Base-by-base conservation (phyloP, 1,140 invertebrate species). In the Sminthurinus signatus region DNA sequence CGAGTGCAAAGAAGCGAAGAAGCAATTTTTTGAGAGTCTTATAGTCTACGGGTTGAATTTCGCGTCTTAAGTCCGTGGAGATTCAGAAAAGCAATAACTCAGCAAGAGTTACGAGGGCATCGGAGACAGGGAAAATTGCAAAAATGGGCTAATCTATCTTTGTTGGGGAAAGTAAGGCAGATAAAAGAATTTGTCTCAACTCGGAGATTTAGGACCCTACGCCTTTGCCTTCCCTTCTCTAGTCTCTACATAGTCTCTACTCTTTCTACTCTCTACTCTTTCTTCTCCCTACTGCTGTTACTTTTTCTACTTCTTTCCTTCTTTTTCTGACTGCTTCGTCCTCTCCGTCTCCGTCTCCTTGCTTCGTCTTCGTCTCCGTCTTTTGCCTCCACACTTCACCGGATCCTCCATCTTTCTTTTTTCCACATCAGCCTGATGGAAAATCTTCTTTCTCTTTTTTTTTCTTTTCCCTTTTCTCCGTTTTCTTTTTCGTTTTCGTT, bases 71-170 rank as follows among this genome's bases (percentile, higher is more conserved):
- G 72, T 73, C 65, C 72, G 66, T 65, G 67, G 73, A 73, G 73
- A 73, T 71, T 73, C 71, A 67, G 64, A 61, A 67, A 65, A 52
- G 61, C 69, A 48, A 73, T 74, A 72, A 73, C 62, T 72, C 72
- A 71, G 60, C 28, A 63, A 72, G 71, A 73, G 60, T 73, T 72
- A 73, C 70, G 65, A 72, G 60, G 65, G 66, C 64, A 68, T 60
- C 62, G 64, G 62, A 70, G 72, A 73, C 72, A 73, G 71, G 68
- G 70, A 72, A 73, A 73, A 71, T 73, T 73, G 72, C 72, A 73
- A 73, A 70, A 73, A 73, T 73, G 72, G 72, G 72, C 71, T 73
- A 73, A 73, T 73, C 72, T 73, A 73, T 73, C 72, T 73, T 73
- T 73, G 71, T 73, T 72, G 72, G 65, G 72, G 72, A 73, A 73